A percentile compares a stretch with the other conserved stretches of the same genome.
Conservation (phyloP, 2,888 invertebrate genomes). For the Creontiades dilutus region DNA sequence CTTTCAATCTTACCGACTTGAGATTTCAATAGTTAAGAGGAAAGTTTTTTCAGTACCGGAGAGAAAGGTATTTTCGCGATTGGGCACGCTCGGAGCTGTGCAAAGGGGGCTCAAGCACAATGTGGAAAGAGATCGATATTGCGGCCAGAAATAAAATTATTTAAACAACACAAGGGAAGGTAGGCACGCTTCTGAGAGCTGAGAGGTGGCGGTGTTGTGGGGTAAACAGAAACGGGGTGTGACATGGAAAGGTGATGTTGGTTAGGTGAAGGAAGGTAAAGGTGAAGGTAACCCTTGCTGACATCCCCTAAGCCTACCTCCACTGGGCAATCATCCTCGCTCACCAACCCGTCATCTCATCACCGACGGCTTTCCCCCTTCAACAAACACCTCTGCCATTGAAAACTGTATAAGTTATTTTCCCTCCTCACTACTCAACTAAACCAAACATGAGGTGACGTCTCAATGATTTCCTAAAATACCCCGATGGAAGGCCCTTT, state of each 20-base stretch:
- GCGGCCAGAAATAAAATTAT: constrained; percentile 27
- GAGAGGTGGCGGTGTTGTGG: constrained; percentile 2
- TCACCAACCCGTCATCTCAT: background rate
- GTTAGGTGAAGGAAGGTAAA: background rate
- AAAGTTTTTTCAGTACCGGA: too few species aligned
- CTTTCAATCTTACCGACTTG: too few species aligned
- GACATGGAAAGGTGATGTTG: background rate
- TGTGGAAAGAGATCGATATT: constrained; percentile 4
- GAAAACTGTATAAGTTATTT: too few species aligned
- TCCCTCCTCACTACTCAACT: too few species aligned
- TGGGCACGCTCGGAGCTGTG: background rate
- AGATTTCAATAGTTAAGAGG: too few species aligned
- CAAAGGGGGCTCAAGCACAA: background rate
- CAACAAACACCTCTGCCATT: background rate
- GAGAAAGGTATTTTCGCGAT: too few species aligned
- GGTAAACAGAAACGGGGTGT: background rate
- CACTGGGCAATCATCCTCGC: constrained; percentile 1
- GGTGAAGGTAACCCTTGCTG: too few species aligned
- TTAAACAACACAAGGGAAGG: background rate
- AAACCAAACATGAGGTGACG: too few species aligned
- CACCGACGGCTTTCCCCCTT: background rate
- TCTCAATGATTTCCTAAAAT: too few species aligned
- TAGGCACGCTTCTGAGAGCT: background rate
- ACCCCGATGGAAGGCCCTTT: too few species aligned
- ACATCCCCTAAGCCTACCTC: background rate